Base-by-base conservation (phyloP, 2,113 vertebrate species). In the Lagopus muta region DNA sequence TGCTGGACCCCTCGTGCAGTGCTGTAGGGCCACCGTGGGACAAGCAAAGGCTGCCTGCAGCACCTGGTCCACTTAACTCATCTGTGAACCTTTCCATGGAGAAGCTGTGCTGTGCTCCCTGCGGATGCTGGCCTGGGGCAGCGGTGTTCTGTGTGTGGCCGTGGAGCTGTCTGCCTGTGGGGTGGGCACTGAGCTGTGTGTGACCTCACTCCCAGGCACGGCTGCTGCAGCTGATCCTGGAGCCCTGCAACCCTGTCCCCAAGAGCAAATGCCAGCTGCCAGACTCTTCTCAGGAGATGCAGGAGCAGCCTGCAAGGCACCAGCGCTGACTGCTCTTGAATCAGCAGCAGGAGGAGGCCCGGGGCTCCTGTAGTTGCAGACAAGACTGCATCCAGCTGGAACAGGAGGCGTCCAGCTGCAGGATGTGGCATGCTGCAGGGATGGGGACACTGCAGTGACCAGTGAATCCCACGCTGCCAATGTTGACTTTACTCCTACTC, bases 371-470 rank as follows among this genome's bases (percentile, higher is more conserved):
- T 57, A 79, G 86, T 52, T 88, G 82, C 86, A 69, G 70, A 91
- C 94, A 94, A 96, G 96, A 96, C 38, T 89, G 11, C 60, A 82
- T 12, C 73, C 72, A 4, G 27, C 86, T 34, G 40, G 94, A 85
- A 73, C 62, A 75, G 42, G 95, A 86, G 88, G 11, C 48, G 80
- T 77, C 28, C 57, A 1, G 75, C 93, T 69, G 69, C 91, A 47
- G 91, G 62, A 79, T 34, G n/a, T 10, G 2, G 78, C 45, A 28
- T 66, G 89, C 70, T 28, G 87, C 43, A 58, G 83, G 93, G 89
- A 89, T 77, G 78, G 92, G 70, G 61, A 11, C 52, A 70, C 71
- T 47, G 84, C 42, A 1, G 1, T 48, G 76, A 52, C 13, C 3
- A 0, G 73, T 82, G 92, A 82, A 83, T 92, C 69, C 77, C 69